These are phyloP conservation scores for Syritta pipiens DNA, from an alignment of 2,888 invertebrate species.

Conservation along the genomic window DNA sequence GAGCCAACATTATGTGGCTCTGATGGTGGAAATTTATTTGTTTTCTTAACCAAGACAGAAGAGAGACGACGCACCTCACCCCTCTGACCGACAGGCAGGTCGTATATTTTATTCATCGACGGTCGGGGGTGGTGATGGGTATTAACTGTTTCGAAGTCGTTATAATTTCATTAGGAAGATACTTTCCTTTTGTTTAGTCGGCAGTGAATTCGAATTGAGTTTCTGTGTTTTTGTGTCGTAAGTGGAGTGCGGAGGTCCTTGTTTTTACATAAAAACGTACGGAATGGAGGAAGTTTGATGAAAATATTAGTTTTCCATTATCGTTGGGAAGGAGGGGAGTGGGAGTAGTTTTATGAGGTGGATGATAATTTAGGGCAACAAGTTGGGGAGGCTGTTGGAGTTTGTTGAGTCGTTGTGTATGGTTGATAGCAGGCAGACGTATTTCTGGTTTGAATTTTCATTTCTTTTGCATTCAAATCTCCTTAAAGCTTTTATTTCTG, in stretches of 20 bases:
- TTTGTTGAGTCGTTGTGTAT: background rate
- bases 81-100: no score
- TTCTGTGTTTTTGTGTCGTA: background rate
- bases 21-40: constrained; percentile 35
- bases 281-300: background rate
- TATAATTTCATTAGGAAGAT: constrained; percentile 33
- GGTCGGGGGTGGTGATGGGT: constrained; percentile 6
- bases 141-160: constrained; percentile 24
- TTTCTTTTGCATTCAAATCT: no score
- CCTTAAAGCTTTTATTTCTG: no score
- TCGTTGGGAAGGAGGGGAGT: background rate
- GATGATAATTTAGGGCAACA: constrained; percentile 7
- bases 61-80: no score
- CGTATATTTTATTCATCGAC: constrained; percentile 46
- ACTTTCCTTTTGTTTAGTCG: no score
- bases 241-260: constrained; percentile 3
- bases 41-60: constrained; percentile 18
- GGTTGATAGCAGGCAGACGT: background rate
- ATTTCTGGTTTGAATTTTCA: background rate
- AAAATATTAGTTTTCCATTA: constrained; percentile 21
- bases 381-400: background rate
- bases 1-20: constrained; percentile 22
- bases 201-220: background rate
- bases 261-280: constrained; percentile 1
- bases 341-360: no score